Evolutionary conservation across 2,797 vertebrate genomes (phyloP), one percentile per base, ranked within the genome.

Genomic region (Erpetoichthys calabaricus): DNA sequence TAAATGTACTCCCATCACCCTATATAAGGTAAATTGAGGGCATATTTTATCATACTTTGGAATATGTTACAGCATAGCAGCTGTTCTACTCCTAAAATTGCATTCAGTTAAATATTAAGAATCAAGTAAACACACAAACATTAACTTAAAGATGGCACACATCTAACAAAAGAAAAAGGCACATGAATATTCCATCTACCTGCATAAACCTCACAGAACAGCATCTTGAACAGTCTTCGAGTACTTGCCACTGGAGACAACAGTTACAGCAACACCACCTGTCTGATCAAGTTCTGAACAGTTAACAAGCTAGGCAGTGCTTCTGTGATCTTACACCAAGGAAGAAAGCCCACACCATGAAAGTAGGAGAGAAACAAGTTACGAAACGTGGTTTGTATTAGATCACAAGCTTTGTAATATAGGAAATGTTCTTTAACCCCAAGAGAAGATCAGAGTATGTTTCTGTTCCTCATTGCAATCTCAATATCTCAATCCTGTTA

Each of bases 351-450:
- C 47, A 49, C 47, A 49, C 47, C 47, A 49, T 49, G 47, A n/a
- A 7, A 1, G 47, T 7, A 49, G n/a, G 7, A 49, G 47, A 2
- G 47, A n/a, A n/a, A 42, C 6, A 6, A 50, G 9, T 25, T n/a
- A 8, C 43, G 44, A 3, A 6, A 45, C 45, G 47, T 43, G 47
- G 4, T 5, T 10, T 51, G 56, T 6, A 56, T 4, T 5, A 45
- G 52, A 46, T 49, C 50, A 54, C 47, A 57, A 53, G 64, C 41
- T 46, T 3, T 25, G 41, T 44, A 63, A 72, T 66, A 67, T n/a
- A 73, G 75, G 74, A 83, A 80, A 66, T 66, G 55, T 50, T 60
- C 59, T 57, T 25, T 5, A 45, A 53, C 55, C 3, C 7, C 41
- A 6, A 42, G 41, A 43, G 41, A 42, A 54, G 8, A 42, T 8